Evolutionary conservation across 53 echinoderm and acorn worm species (phyloP).

Genomic region (Antedon mediterranea): DNA sequence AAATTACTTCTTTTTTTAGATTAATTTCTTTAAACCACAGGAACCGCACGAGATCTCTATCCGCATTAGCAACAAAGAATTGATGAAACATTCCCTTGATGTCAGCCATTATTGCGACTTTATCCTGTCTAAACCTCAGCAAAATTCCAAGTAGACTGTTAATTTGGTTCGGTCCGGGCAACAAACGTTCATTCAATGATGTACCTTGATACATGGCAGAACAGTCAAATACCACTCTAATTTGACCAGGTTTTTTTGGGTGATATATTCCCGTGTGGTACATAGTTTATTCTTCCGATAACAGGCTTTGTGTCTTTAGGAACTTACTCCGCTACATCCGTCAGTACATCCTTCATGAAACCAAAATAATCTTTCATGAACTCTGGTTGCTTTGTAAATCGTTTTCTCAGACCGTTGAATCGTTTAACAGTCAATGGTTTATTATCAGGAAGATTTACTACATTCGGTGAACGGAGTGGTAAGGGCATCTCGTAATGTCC

Average conservation of each 20-base stretch:
- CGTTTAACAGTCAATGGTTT: conserved; percentile 21
- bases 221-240: conserved; percentile 2
- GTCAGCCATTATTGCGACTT: conserved; percentile 15
- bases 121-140: conserved; percentile 14
- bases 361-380: conserved; percentile 9
- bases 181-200: background rate
- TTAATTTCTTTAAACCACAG: conserved; percentile 28
- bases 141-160: conserved; percentile 13
- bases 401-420: conserved; percentile 19
- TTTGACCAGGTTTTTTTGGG: conserved; percentile 1
- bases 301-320: background rate
- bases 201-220: conserved; percentile 1
- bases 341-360: conserved; percentile 18
- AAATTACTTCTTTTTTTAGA: background rate
- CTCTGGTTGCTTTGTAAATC: conserved; percentile 15
- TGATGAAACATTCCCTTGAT: conserved; percentile 29
- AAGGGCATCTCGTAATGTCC: conserved; percentile 29
- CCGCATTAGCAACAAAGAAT: conserved; percentile 4
- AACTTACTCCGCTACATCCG: conserved; percentile 5
- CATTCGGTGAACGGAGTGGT: background rate
- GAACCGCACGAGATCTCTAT: conserved; percentile 18
- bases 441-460: conserved; percentile 12
- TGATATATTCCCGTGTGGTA: conserved; percentile 19
- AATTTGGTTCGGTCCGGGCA: too few species aligned
- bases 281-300: conserved; percentile 20